Evolutionary conservation across 37 sponge, comb jelly and placozoan genomes (phyloP), one percentile per base, ranked within the genome.

Genomic region (Cliona cf. orientalis): DNA sequence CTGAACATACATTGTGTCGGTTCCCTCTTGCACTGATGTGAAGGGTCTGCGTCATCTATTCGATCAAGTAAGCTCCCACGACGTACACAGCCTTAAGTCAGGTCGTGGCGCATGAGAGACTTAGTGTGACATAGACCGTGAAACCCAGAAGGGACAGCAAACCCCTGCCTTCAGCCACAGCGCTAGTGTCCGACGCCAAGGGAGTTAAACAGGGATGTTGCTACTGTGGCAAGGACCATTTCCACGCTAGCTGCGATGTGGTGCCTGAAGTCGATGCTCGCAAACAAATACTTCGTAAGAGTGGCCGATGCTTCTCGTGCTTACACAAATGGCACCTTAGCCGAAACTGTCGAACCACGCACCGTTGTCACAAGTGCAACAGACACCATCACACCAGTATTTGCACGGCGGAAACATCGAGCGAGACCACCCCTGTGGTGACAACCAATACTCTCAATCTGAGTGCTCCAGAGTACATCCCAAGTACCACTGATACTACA

Each of bases 401-500:
- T 11, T 28, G 23, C 12, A 25, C 64, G 23, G 26, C 64, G 12
- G 19, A 19, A 14, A 62, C 64, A 7, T 7, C 6, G 19, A 23
- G 26, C 29, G 29, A 28, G 26, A 23, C 64, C 25, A 14, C 28
- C 28, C 7, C 26, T 25, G 6, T 7, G 12, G 64, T n/a, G 26
- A 14, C 42, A 36, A 76, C 44, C 34, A n/a, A 40, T 14, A 31
- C 57, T 14, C 56, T 74, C 35, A 74, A 55, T 56, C 58, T 58
- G n/a, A 26, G 58, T 69, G 82, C 82, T 29, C 72, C 82, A 40
- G 82, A 9, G 29, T 69, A 57, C 53, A 64, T 12, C 42, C 71
- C 76, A 59, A 31, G 42, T 57, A 12, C 60, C n/a, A n/a, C n/a
- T n/a, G n/a, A n/a, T n/a, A n/a, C n/a, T n/a, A n/a, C n/a, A n/a